A percentile compares a stretch with the other conserved stretches of the same genome.
Evolutionary conservation across 2,797 vertebrate genomes (phyloP).

Genomic region (Pantherophis vulpinus): DNA sequence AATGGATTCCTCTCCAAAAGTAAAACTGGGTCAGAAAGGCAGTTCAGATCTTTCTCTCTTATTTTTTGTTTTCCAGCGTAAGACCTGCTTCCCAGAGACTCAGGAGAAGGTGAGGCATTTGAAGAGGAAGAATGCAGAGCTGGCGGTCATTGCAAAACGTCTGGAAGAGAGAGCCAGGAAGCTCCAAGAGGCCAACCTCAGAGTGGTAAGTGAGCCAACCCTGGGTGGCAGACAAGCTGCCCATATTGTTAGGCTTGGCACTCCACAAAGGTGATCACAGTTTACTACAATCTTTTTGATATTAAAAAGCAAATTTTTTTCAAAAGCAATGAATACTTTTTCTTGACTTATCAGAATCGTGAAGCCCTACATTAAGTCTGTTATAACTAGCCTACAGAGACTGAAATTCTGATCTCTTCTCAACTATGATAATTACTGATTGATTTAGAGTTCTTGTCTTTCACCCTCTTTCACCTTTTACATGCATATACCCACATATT

Average conservation of each 20-base stretch:
- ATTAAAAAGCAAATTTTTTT: not conserved
- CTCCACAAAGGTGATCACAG: not conserved
- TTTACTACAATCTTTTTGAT: not conserved
- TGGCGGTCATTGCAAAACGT: conserved; percentile 93
- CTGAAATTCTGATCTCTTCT: not conserved
- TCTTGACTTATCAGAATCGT: not conserved
- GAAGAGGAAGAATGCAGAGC: conserved; percentile 93
- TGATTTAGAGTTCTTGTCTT: not conserved
- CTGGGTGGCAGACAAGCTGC: not conserved
- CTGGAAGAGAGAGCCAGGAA: conserved; percentile 94
- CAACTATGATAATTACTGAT: not conserved
- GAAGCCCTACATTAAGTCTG: not conserved
- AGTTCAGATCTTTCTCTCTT: too few species aligned
- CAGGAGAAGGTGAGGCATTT: conserved; percentile 96
- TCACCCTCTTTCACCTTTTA: not conserved
- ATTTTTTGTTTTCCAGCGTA: conserved; percentile 74
- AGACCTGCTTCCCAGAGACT: conserved; percentile 92
- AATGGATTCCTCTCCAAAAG: not conserved
- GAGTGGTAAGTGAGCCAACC: conserved; percentile 77
- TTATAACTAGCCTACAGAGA: not conserved
- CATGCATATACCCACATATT: not conserved
- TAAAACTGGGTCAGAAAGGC: not conserved
- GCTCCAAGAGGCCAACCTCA: conserved; percentile 96
- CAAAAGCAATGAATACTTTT: not conserved
- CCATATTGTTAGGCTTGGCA: not conserved